Conservation (phyloP, 2,888 invertebrate species). For the Sphinx pinastri region DNA sequence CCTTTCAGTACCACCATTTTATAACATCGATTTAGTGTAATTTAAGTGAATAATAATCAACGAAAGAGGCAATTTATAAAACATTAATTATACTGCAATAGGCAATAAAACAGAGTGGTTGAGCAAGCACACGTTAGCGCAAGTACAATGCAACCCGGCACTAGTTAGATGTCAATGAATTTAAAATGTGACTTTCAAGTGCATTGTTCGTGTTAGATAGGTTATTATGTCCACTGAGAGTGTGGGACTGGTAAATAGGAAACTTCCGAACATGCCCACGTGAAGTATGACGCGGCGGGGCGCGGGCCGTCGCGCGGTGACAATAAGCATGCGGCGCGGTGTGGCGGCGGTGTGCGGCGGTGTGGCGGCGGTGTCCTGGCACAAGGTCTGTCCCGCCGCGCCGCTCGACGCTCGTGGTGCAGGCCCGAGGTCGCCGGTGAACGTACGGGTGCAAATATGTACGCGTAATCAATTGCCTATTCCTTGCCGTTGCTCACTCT, state of each 20-base stretch:
- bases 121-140: constrained; percentile 5
- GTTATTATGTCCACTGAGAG: constrained; percentile 40
- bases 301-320: constrained; percentile 37
- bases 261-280: constrained; percentile 48
- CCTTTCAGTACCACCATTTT: constrained; percentile 5
- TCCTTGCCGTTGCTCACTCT: constrained; percentile 38
- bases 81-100: constrained; percentile 17
- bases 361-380: constrained; percentile 52
- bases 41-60: constrained; percentile 10
- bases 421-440: constrained; percentile 74
- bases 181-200: constrained; percentile 14
- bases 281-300: constrained; percentile 36
- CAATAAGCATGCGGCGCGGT: constrained; percentile 39
- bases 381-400: constrained; percentile 63
- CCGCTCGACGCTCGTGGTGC: constrained; percentile 47
- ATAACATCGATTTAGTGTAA: not conserved
- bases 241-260: constrained; percentile 39
- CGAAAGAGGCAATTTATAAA: constrained; percentile 10
- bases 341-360: not conserved
- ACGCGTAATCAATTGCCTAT: constrained; percentile 57
- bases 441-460: constrained; percentile 66
- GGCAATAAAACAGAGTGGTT: constrained; percentile 13
- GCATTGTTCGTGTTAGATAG: constrained; percentile 3
- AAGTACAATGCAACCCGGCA: not conserved
- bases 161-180: not conserved